Evolutionary conservation across 2,888 invertebrate genomes (phyloP).

Genomic region (Eupithecia subumbrata): DNA sequence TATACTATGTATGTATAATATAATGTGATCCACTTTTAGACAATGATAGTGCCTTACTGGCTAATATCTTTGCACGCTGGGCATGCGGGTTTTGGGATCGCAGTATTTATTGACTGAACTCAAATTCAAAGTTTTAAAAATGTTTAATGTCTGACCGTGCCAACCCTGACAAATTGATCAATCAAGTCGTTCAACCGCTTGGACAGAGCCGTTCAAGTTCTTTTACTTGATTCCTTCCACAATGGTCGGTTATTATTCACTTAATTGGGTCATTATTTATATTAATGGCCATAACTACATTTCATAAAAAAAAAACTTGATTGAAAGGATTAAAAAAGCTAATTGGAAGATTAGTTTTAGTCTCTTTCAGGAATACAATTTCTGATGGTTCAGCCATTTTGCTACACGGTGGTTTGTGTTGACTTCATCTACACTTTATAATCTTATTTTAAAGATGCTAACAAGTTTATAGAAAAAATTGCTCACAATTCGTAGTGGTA

Average conservation of each 20-base stretch:
- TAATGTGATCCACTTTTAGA: too few species aligned
- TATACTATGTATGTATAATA: too few species aligned
- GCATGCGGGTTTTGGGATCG: too few species aligned
- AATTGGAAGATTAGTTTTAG: not conserved
- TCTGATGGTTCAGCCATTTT: too few species aligned
- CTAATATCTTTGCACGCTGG: too few species aligned
- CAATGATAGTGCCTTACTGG: too few species aligned
- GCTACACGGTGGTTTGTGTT: not conserved
- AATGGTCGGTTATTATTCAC: slow-evolving; percentile 43
- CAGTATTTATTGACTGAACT: not conserved
- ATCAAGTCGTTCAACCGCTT: slow-evolving; percentile 64
- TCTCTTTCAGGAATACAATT: not conserved
- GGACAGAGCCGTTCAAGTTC: slow-evolving; percentile 64
- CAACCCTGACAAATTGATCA: slow-evolving; percentile 54
- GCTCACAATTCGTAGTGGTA: too few species aligned
- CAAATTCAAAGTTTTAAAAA: not conserved
- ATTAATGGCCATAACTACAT: not conserved
- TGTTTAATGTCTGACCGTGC: not conserved
- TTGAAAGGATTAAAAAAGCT: not conserved
- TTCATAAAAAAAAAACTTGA: not conserved
- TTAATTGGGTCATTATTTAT: slow-evolving; percentile 18
- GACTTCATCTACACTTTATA: not conserved
- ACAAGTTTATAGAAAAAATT: too few species aligned
- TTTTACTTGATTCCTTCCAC: slow-evolving; percentile 56
- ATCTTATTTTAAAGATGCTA: too few species aligned